Evolutionary conservation across 2,888 invertebrate genomes (phyloP).

Genomic region (Pammene fasciana): DNA sequence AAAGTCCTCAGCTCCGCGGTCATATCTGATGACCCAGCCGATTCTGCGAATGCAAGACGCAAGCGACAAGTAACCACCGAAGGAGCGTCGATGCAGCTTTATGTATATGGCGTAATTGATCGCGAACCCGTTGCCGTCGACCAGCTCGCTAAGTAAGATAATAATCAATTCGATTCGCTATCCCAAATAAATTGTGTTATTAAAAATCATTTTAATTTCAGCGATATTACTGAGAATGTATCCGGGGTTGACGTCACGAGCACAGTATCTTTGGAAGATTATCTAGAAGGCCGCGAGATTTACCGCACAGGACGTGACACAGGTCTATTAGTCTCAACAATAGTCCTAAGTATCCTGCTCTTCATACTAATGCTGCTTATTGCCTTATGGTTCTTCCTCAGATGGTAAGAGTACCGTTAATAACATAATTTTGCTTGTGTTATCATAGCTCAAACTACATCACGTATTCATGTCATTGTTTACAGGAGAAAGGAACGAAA

Average conservation of each 20-base stretch:
- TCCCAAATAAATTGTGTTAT: conserved; percentile 33
- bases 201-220: conserved; percentile 52
- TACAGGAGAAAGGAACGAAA: conserved; percentile 62
- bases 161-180: conserved; percentile 37
- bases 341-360: conserved; percentile 68
- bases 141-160: conserved; percentile 61
- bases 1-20: conserved; percentile 69
- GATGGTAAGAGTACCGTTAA: conserved; percentile 66
- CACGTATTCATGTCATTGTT: conserved; percentile 46
- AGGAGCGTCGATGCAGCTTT: conserved; percentile 64
- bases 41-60: conserved; percentile 49
- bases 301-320: conserved; percentile 60
- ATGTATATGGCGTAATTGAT: conserved; percentile 67
- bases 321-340: conserved; percentile 71
- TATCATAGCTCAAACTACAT: conserved; percentile 43
- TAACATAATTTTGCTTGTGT: conserved; percentile 45
- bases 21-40: conserved; percentile 55
- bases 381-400: conserved; percentile 67
- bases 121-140: conserved; percentile 64
- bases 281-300: conserved; percentile 65
- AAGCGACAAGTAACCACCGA: conserved; percentile 48
- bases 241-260: conserved; percentile 59
- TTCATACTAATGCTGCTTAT: conserved; percentile 65
- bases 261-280: conserved; percentile 69
- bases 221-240: conserved; percentile 64